Evolutionary conservation across 2,888 invertebrate genomes (phyloP), one percentile per base, ranked within the genome.

Genomic region (Eugnorisma glareosa): DNA sequence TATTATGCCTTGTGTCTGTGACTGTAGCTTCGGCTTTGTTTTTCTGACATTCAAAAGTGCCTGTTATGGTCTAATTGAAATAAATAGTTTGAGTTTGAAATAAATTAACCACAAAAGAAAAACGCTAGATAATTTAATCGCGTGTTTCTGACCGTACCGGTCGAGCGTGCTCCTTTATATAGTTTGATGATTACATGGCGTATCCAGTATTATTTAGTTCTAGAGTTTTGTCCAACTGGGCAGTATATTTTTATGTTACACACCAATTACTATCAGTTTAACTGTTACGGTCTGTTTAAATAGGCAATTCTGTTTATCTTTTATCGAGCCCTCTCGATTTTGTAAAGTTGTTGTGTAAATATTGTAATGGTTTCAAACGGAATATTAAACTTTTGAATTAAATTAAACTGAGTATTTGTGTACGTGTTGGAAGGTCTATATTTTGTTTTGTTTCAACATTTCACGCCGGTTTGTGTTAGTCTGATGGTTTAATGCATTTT

Each of bases 181-280:
- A 67, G 21, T 68, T 64, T 63, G 67, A 80, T 83, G 67, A 80
- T 86, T 73, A 70, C 67, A 74, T 61, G 48, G 45, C 67, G 70
- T 75, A 79, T 81, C 68, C 74, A 76, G 66, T 78, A 75, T 82
- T 77, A 84, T 91, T 91, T 81, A 86, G 74, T 89, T 90, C 88
- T 91, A 93, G 92, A 92, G 90, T 82, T 82, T 79, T 84, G 88
- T 90, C 90, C 90, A 92, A 93, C 74, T 81, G 83, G 75, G 91
- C 83, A 90, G 91, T 94, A 91, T 90, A 91, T 92, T 94, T 94
- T 94, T 93, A 94, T 93, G 92, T 91, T 85, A 89, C 91, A 79
- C 51, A 68, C 83, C 88, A 93, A 94, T 94, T 87, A 89, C 89
- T 84, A 88, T 88, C 88, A 82, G 64, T 88, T 84, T 87, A 92